Evolutionary conservation across 1,140 invertebrate species (phyloP).

Genomic region (Neocloeon triangulifer): DNA sequence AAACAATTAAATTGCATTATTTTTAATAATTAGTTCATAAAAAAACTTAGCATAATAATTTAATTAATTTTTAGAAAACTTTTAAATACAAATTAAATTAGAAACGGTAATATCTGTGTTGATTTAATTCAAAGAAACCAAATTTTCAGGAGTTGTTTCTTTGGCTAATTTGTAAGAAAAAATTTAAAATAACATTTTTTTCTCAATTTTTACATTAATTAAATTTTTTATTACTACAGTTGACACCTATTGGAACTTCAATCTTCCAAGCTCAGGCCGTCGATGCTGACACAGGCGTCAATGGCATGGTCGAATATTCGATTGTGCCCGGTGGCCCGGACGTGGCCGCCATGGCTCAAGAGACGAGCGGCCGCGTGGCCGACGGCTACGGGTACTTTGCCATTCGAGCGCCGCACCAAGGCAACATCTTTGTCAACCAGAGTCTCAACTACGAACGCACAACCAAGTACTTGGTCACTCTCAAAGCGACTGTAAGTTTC

Average conservation of each 20-base stretch:
- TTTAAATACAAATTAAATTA: too few species aligned
- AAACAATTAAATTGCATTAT: too few species aligned
- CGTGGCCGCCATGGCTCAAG: too few species aligned
- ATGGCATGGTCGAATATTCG: slow-evolving; percentile 64
- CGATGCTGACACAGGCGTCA: slow-evolving; percentile 68
- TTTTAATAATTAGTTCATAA: too few species aligned
- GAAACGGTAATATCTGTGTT: too few species aligned
- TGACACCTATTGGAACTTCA: slow-evolving; percentile 66
- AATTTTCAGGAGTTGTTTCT: too few species aligned
- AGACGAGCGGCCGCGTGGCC: slow-evolving; percentile 24
- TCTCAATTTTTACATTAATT: slow-evolving; percentile 2
- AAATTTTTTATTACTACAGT: slow-evolving; percentile 26
- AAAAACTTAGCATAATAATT: too few species aligned
- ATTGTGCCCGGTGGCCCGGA: slow-evolving; percentile 31
- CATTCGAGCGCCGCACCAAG: slow-evolving; percentile 72
- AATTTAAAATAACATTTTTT: too few species aligned
- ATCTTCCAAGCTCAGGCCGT: slow-evolving; percentile 59
- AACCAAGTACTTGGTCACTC: slow-evolving; percentile 70
- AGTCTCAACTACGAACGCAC: slow-evolving; percentile 73
- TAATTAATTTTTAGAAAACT: too few species aligned
- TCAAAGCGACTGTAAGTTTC: slow-evolving; percentile 64
- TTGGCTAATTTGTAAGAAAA: too few species aligned
- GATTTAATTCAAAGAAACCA: too few species aligned
- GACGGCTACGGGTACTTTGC: slow-evolving; percentile 64
- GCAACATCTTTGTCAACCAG: slow-evolving; percentile 69